phyloP scores from a whole-genome alignment of 2,113 vertebrate species.

The Cygnus atratus region DNA sequence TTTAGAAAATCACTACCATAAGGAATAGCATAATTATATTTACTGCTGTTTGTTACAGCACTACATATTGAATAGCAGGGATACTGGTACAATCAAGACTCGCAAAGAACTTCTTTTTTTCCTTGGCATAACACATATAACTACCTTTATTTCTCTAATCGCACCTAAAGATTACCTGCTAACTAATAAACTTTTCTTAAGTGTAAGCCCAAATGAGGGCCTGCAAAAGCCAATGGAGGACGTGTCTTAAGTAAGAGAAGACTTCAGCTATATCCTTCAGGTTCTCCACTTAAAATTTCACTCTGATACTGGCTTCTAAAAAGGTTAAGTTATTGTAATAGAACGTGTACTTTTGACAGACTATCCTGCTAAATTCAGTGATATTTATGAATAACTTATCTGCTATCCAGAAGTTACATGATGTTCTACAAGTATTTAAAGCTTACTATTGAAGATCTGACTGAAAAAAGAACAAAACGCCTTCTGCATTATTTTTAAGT shows the following conservation, averaged over 20 bases:
- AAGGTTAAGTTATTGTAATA: background rate
- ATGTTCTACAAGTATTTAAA: background rate
- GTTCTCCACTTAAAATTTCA: background rate
- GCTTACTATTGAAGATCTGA: background rate
- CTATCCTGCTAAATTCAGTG: background rate
- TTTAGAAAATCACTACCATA: constrained; percentile 70
- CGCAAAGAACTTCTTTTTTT: background rate
- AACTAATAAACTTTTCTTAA: background rate
- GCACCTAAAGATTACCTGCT: background rate
- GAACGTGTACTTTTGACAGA: background rate
- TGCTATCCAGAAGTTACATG: background rate
- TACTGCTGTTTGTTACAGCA: constrained; percentile 61
- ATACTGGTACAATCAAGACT: constrained; percentile 50
- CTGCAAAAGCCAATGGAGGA: background rate
- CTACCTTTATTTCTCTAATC: constrained; percentile 24
- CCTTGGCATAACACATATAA: constrained; percentile 3
- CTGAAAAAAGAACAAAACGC: background rate
- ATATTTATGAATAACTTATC: background rate
- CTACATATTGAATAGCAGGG: background rate
- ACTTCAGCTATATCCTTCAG: background rate
- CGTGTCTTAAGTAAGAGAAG: background rate
- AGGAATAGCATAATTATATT: constrained; percentile 75
- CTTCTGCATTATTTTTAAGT: background rate
- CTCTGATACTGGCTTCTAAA: background rate
- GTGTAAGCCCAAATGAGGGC: background rate